Evolutionary conservation across 2,113 vertebrate genomes (phyloP).

Genomic region (Percina caprodes): DNA sequence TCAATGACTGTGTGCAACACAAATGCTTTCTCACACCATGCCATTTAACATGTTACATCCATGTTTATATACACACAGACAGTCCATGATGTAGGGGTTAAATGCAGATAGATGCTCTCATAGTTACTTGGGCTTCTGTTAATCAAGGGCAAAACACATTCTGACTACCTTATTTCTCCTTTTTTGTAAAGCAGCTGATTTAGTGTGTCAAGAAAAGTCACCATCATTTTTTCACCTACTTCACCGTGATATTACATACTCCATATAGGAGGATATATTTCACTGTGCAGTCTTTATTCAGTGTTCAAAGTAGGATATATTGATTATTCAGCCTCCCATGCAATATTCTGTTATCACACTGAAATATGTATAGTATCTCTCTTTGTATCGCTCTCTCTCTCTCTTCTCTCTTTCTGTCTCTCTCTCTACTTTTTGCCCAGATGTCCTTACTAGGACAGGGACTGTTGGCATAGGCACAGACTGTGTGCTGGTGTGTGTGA

Average conservation of each 20-base stretch:
- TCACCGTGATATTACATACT: neutral
- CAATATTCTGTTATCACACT: slow-evolving; percentile 7
- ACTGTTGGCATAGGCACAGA: slow-evolving; percentile 54
- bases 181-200: neutral
- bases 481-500: slow-evolving; percentile 64
- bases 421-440: slow-evolving; percentile 22
- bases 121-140: neutral
- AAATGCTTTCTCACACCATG: neutral
- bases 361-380: neutral
- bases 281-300: neutral
- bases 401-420: neutral
- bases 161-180: neutral
- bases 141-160: neutral
- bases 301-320: slow-evolving; percentile 2
- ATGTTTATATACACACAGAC: neutral
- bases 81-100: neutral
- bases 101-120: neutral
- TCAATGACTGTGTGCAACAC: neutral
- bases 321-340: neutral
- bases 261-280: neutral
- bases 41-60: too few relatives aligned
- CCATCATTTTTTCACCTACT: slow-evolving; percentile 8
- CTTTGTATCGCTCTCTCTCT: neutral
- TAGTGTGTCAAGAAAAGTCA: neutral
- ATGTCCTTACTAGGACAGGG: slow-evolving; percentile 40